These are phyloP conservation scores for Anoplius nigerrimus DNA, from an alignment of 2,888 invertebrate species.

Conservation along the genomic window DNA sequence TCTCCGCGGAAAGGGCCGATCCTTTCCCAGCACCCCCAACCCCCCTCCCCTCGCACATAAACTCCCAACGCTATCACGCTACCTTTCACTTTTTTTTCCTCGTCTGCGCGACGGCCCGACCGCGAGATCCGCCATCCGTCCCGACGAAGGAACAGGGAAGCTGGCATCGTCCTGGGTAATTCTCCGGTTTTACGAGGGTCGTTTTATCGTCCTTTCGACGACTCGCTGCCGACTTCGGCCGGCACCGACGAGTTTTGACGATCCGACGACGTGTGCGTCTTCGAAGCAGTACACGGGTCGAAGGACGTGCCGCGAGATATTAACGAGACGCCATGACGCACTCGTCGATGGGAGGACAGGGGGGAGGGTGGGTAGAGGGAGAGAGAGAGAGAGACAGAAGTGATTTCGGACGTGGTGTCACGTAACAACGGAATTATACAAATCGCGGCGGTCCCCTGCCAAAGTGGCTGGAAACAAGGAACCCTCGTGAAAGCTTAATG, in stretches of 20 bases:
- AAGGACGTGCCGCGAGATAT: no score
- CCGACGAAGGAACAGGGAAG: neutral
- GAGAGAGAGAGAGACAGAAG: neutral
- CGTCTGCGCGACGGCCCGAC: neutral
- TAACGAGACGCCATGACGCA: no score
- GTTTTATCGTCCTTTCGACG: slow-evolving; percentile 28
- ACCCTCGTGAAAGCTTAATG: slow-evolving; percentile 20
- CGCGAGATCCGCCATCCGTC: slow-evolving; percentile 1
- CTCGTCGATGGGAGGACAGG: no score
- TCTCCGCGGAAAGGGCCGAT: no score
- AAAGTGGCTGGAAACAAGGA: slow-evolving; percentile 16
- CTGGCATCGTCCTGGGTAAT: slow-evolving; percentile 17
- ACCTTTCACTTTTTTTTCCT: neutral
- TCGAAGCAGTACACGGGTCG: no score
- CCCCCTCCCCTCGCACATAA: no score
- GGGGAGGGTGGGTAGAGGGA: neutral
- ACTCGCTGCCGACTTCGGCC: neutral
- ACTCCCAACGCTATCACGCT: no score
- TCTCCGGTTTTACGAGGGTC: slow-evolving; percentile 32
- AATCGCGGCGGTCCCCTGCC: slow-evolving; percentile 13
- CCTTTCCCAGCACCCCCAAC: no score
- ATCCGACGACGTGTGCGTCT: neutral
- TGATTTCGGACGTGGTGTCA: no score
- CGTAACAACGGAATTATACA: slow-evolving; percentile 19
- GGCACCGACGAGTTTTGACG: neutral